Evolutionary conservation across 1,140 invertebrate genomes (phyloP).

Genomic region (Drosophila setifemur): DNA sequence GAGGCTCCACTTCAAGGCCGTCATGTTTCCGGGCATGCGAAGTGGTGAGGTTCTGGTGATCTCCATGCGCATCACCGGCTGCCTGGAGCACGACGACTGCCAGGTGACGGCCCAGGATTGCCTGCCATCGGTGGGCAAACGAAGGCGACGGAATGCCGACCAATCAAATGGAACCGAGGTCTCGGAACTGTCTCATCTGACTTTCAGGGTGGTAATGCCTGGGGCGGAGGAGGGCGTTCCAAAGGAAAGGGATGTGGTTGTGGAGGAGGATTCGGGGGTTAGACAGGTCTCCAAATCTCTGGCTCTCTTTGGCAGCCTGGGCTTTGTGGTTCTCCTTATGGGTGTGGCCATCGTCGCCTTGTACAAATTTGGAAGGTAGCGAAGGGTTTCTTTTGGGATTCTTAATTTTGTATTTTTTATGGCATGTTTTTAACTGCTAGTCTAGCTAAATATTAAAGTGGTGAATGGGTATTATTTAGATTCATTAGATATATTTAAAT

Average conservation of each 20-base stretch:
- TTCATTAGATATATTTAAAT: too few relatives aligned
- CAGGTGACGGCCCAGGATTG: constrained; percentile 60
- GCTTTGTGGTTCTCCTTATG: constrained; percentile 58
- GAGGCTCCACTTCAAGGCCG: constrained; percentile 84
- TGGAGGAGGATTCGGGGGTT: neutral
- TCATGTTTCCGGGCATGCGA: constrained; percentile 87
- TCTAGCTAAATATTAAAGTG: too few relatives aligned
- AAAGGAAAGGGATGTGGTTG: neutral
- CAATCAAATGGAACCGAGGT: constrained; percentile 39
- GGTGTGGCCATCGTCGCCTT: constrained; percentile 50
- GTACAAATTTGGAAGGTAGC: constrained; percentile 55
- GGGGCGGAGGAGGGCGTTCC: neutral
- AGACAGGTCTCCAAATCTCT: constrained; percentile 29
- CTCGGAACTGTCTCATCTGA: constrained; percentile 60
- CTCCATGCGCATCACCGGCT: constrained; percentile 85
- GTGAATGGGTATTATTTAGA: too few relatives aligned
- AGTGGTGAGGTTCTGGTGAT: constrained; percentile 86
- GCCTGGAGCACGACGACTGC: constrained; percentile 85
- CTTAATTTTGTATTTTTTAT: neutral
- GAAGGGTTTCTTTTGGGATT: neutral
- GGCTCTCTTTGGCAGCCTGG: constrained; percentile 51
- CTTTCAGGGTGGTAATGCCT: constrained; percentile 66
- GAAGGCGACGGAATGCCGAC: constrained; percentile 50
- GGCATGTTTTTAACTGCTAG: neutral
- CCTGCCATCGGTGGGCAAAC: constrained; percentile 20